Percentiles rank a stretch among this genome's conserved stretches.
Conservation (phyloP, 1,140 invertebrate genomes). For the Arctopsyche grandis region DNA sequence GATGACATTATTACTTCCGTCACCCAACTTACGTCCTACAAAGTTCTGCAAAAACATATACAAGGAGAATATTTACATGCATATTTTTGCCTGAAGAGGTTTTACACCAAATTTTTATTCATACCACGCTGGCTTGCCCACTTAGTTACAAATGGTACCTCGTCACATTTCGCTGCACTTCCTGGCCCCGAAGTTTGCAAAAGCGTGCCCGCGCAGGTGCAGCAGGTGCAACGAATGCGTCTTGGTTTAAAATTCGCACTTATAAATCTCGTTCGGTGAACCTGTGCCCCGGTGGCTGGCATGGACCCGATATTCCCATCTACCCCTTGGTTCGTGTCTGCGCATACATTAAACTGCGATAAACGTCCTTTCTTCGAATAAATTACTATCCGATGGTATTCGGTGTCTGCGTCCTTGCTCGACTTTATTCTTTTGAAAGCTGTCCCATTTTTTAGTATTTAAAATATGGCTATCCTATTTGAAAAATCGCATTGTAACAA, state of each 20-base stretch:
- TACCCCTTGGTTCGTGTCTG: background rate
- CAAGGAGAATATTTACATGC: too few species aligned
- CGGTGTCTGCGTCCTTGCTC: too few species aligned
- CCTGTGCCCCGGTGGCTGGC: background rate
- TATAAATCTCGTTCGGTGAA: conserved; percentile 7
- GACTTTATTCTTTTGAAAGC: background rate
- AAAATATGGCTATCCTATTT: too few species aligned
- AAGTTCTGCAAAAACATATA: too few species aligned
- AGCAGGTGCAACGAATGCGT: conserved; percentile 12
- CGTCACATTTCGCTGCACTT: background rate
- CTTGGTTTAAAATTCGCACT: background rate
- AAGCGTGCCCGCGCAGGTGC: background rate
- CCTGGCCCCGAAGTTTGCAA: too few species aligned
- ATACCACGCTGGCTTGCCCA: too few species aligned
- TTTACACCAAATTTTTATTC: too few species aligned
- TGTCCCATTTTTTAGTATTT: background rate
- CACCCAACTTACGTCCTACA: too few species aligned
- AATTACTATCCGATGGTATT: background rate
- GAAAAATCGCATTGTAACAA: too few species aligned
- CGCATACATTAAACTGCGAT: conserved; percentile 18
- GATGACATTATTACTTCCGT: too few species aligned
- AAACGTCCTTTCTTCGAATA: background rate
- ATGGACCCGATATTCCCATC: background rate
- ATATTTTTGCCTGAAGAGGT: too few species aligned
- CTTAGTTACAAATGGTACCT: too few species aligned